phyloP scores from a whole-genome alignment of 2,888 invertebrate genomes.

The Aleiodes leptofemur region DNA sequence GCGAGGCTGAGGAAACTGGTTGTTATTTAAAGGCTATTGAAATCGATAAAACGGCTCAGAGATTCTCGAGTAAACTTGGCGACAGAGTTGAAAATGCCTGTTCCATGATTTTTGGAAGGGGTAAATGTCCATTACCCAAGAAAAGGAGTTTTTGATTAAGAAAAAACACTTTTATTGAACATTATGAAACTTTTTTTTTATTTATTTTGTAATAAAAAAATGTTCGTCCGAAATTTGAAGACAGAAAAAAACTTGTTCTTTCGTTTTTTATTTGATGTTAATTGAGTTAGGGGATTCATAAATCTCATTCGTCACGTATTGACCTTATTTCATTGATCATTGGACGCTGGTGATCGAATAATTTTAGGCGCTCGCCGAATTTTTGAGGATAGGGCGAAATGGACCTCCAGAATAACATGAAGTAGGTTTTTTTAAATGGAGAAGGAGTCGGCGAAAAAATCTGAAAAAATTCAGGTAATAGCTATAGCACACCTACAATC shows the following conservation, averaged over 20 bases:
- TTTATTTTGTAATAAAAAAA: too few species aligned
- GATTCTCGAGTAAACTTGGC: slow-evolving; percentile 49
- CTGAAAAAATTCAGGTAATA: too few species aligned
- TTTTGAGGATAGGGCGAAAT: too few species aligned
- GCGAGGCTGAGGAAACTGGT: slow-evolving; percentile 55
- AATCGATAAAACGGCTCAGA: slow-evolving; percentile 53
- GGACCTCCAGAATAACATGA: too few species aligned
- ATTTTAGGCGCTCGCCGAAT: background rate
- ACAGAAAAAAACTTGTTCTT: background rate
- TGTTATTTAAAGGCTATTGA: slow-evolving; percentile 53
- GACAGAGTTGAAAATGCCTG: slow-evolving; percentile 40
- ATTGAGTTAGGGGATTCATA: background rate
- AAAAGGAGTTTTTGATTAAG: slow-evolving; percentile 39
- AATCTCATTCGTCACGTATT: too few species aligned
- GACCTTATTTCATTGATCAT: background rate
- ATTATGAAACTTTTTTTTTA: too few species aligned
- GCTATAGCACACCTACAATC: too few species aligned
- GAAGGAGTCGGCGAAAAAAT: too few species aligned
- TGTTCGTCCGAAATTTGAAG: too few species aligned
- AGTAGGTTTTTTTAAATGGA: too few species aligned
- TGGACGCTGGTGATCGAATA: background rate
- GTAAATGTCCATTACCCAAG: slow-evolving; percentile 46
- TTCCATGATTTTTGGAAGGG: slow-evolving; percentile 44
- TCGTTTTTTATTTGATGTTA: background rate
- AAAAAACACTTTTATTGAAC: background rate